Evolutionary conservation across 2,113 vertebrate genomes (phyloP).

Genomic region (Tupaia tana): DNA sequence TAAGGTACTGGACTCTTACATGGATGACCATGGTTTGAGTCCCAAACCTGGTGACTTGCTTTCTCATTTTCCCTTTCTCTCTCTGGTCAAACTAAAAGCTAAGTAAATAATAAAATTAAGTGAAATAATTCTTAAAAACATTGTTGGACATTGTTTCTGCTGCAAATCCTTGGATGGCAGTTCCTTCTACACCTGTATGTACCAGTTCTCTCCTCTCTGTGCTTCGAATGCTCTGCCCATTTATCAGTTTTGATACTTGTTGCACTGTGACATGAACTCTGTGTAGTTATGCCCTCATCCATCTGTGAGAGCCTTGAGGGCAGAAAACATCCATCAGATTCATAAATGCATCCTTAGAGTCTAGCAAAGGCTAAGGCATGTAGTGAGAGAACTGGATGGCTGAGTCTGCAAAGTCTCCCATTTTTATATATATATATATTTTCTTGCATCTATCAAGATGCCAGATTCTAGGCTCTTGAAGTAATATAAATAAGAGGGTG

Average conservation of each 20-base stretch:
- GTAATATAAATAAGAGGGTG: background rate
- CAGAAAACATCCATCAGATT: background rate
- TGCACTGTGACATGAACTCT: background rate
- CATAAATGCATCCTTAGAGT: background rate
- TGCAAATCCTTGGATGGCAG: too few relatives aligned
- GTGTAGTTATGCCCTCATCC: too few relatives aligned
- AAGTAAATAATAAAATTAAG: too few relatives aligned
- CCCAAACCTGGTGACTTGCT: too few relatives aligned
- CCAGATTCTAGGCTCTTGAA: background rate
- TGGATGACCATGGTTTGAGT: too few relatives aligned
- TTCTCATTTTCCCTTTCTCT: too few relatives aligned
- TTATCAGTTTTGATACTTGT: background rate
- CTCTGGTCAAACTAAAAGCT: too few relatives aligned
- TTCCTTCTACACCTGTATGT: fast-evolving
- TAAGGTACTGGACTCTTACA: too few relatives aligned
- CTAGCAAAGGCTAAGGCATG: background rate
- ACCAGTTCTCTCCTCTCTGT: background rate
- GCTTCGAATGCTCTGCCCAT: background rate
- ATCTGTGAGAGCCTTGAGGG: background rate
- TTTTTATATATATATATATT: background rate
- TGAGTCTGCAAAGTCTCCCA: background rate
- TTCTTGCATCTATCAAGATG: background rate
- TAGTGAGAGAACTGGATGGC: background rate
- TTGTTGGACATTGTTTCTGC: background rate
- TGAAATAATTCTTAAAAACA: too few relatives aligned